Conservation (phyloP, 2,113 vertebrate genomes). For the Phalacrocorax brasilianus region DNA sequence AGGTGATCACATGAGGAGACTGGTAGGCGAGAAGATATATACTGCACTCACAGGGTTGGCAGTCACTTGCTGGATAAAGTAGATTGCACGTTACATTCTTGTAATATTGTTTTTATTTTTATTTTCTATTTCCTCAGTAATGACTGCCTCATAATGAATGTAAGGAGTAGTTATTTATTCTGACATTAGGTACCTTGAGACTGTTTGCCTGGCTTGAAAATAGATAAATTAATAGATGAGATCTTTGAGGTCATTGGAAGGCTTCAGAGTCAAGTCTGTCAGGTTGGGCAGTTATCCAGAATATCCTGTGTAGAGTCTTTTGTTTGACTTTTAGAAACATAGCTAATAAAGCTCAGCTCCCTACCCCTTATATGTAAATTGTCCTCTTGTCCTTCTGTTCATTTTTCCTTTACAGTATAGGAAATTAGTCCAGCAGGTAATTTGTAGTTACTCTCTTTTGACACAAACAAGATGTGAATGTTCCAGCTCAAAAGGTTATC, state of each 20-base stretch:
- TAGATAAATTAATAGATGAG: background rate
- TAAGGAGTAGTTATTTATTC: background rate
- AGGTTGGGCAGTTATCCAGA: background rate
- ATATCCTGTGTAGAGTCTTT: background rate
- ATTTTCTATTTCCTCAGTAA: background rate
- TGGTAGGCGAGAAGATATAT: background rate
- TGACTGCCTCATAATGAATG: background rate
- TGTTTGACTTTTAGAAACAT: background rate
- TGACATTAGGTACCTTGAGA: background rate
- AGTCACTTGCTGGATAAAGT: background rate
- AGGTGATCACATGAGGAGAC: background rate
- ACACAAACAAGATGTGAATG: background rate
- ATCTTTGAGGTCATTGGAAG: background rate
- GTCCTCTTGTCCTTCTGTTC: background rate
- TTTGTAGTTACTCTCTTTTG: background rate
- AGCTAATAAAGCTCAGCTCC: background rate
- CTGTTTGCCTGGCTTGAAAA: background rate
- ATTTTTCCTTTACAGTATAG: background rate
- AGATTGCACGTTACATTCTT: background rate
- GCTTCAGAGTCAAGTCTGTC: background rate
- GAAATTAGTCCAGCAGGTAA: background rate
- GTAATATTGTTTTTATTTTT: background rate
- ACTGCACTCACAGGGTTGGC: background rate
- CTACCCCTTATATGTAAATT: background rate
- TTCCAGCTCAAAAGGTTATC: background rate